A percentile compares a stretch with the other conserved stretches of the same genome.
phyloP scores from a whole-genome alignment of 2,888 invertebrate genomes.

The Athripsodes cinereus region DNA sequence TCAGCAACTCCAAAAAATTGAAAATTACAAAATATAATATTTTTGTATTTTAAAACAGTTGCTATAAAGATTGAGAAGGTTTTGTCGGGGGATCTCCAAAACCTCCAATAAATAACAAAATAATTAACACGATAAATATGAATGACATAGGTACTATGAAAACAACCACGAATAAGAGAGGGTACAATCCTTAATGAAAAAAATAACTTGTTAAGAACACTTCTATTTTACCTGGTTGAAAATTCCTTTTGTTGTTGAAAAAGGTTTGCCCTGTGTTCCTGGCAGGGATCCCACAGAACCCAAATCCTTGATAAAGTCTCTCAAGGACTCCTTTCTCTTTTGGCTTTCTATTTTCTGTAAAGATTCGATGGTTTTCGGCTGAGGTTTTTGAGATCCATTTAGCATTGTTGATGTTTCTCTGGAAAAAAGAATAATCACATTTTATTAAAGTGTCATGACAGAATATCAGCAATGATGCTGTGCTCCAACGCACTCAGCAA shows the following conservation, averaged over 20 bases:
- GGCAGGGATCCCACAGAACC: constrained; percentile 49
- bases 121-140: no score
- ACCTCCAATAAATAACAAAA: no score
- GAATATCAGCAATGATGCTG: no score
- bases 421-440: constrained; percentile 6
- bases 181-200: neutral
- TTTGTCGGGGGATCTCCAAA: no score
- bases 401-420: constrained; percentile 18
- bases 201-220: no score
- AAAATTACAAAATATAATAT: no score
- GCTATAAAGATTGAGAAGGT: no score
- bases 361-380: constrained; percentile 18
- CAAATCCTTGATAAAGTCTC: constrained; percentile 47
- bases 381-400: constrained; percentile 6
- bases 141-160: no score
- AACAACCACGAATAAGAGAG: no score
- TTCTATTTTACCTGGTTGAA: constrained; percentile 44
- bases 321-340: constrained; percentile 46
- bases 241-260: constrained; percentile 43
- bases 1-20: no score
- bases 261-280: constrained; percentile 46
- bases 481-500: no score
- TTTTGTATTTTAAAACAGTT: no score
- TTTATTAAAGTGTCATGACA: neutral
- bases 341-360: constrained; percentile 37